Conservation (phyloP, 2,797 vertebrate species). For the Xenopus petersii region DNA sequence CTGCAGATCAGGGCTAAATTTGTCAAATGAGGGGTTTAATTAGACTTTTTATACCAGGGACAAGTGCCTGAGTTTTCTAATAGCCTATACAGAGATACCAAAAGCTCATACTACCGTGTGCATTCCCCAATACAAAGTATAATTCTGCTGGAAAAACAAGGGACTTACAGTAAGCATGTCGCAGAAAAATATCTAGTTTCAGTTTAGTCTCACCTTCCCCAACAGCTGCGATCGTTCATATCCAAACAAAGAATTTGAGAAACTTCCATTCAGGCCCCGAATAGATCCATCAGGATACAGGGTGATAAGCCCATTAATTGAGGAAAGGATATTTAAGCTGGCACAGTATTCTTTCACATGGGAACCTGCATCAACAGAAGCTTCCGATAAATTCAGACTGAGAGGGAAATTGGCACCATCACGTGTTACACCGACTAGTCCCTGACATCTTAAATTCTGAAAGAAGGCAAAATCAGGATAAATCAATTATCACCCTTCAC, state of each 20-base stretch:
- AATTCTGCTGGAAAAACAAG: too few relatives aligned
- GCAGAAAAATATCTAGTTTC: too few relatives aligned
- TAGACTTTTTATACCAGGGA: too few relatives aligned
- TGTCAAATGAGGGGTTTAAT: too few relatives aligned
- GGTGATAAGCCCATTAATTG: conserved; percentile 80
- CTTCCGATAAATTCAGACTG: conserved; percentile 59
- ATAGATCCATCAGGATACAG: conserved; percentile 79
- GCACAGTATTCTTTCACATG: conserved; percentile 68
- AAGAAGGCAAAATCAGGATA: conserved; percentile 22
- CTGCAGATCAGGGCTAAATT: too few relatives aligned
- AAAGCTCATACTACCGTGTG: too few relatives aligned
- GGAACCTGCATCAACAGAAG: conserved; percentile 1
- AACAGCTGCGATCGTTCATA: conserved; percentile 77
- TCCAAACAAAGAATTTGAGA: conserved; percentile 80
- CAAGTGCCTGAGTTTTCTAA: too few relatives aligned
- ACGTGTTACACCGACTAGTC: conserved; percentile 69
- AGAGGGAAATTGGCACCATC: conserved; percentile 74
- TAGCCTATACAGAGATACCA: too few relatives aligned
- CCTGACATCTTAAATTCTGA: conserved; percentile 80
- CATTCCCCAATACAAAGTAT: too few relatives aligned
- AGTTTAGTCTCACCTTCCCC: conserved; percentile 75
- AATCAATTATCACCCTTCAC: too few relatives aligned
- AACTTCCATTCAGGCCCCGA: conserved; percentile 74
- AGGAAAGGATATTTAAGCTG: conserved; percentile 78
- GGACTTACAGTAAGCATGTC: too few relatives aligned